Evolutionary conservation across 2,888 invertebrate genomes (phyloP).

Genomic region (Lamproptera curius): DNA sequence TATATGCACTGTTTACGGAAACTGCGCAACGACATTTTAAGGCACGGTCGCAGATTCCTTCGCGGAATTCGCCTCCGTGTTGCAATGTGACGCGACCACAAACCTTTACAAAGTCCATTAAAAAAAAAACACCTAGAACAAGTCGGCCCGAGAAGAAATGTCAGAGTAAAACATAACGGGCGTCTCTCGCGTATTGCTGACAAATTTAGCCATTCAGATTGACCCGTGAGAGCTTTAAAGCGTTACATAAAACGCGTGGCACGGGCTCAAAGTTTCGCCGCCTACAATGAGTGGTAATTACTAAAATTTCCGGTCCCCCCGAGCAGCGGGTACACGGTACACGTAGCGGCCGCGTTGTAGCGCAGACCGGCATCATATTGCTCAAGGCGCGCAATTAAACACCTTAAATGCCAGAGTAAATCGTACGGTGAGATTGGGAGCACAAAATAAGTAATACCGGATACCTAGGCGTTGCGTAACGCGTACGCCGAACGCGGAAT

Average conservation of each 20-base stretch:
- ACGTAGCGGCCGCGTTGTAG: conserved; percentile 10
- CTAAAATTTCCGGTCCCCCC: conserved; percentile 19
- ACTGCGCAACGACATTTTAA: not conserved
- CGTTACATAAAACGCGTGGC: conserved; percentile 9
- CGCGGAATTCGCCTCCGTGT: not conserved
- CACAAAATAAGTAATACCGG: conserved; percentile 14
- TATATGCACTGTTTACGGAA: not conserved
- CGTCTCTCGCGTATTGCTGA: not conserved
- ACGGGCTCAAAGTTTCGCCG: conserved; percentile 7
- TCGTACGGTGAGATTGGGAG: conserved; percentile 15
- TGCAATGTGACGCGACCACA: not conserved
- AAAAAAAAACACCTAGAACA: not conserved
- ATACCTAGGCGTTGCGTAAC: conserved; percentile 16
- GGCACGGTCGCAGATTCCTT: not conserved
- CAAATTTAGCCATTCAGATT: no score
- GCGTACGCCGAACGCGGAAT: not conserved
- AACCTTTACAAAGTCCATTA: not conserved
- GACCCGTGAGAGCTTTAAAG: conserved; percentile 6
- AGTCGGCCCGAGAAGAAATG: not conserved
- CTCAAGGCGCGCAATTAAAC: conserved; percentile 20
- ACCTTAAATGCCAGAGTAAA: conserved; percentile 20
- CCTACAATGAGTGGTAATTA: conserved; percentile 17
- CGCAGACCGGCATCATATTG: conserved; percentile 17
- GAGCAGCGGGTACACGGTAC: conserved; percentile 14
- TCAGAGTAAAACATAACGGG: not conserved